Base-by-base conservation (phyloP, 1,140 invertebrate species). In the Drosophila paulistorum region DNA sequence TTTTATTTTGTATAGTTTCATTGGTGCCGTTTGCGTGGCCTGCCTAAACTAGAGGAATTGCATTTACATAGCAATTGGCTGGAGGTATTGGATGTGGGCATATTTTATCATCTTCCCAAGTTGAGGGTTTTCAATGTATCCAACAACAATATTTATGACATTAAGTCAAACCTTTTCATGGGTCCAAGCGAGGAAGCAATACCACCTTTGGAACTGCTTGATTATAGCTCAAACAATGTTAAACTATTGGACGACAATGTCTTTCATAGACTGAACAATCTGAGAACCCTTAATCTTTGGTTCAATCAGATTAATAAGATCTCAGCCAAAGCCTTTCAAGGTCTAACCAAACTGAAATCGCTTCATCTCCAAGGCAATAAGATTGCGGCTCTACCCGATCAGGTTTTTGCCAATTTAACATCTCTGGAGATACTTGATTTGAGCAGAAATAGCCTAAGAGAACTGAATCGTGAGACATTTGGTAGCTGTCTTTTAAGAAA, bases 211-310 rank as follows among this genome's bases (percentile, higher is more conserved):
- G 59, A 65, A 7, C 33, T 79, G 35, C 78, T 92, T 1, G 90
- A 92, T 63, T 79, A 81, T 9, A 92, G 90, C 55, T 85, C 76
- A 0, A 92, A 92, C 35, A 80, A 90, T 75, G 71, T 92, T 0
- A 65, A 58, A 1, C 23, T 54, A 0, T 57, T 92, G 39, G 20
- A 67, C 5, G 70, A 72, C 13, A 62, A 64, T 0, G 74, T 78
- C 0, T 92, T 92, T n/a, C 26, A 51, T 42, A 33, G 60, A 7
- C 64, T 91, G n/a, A 7, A 14, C 0, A 45, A 75, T 5, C 65
- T 92, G 0, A 65, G 59, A 37, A 74, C 71, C 1, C 77, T 92
- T 0, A 78, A 90, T 45, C 33, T 92, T 2, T 81, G 78, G 59
- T 57, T 64, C 10, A 92, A 92, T 42, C 72, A 66, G 48, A 76